Evolutionary conservation across 2,888 invertebrate genomes (phyloP).

Genomic region (Drosophila diplacantha): DNA sequence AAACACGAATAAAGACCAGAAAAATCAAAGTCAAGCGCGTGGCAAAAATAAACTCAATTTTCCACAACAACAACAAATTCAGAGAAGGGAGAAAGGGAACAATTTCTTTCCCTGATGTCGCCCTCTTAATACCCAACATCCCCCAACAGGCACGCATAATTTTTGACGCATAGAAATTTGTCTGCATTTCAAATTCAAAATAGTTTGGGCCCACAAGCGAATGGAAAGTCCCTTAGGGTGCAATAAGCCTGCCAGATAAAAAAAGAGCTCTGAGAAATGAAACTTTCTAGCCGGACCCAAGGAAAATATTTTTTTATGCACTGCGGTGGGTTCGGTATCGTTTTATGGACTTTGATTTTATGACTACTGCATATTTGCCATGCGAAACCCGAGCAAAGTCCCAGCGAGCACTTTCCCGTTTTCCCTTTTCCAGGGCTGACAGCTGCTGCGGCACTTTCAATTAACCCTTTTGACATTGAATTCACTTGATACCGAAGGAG

Average conservation of each 20-base stretch:
- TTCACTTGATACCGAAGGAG: conserved; percentile 42
- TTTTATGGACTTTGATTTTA: conserved; percentile 57
- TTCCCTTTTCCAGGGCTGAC: conserved; percentile 20
- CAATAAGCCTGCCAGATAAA: conserved; percentile 44
- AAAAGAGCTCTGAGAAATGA: conserved; percentile 21
- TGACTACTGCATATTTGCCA: conserved; percentile 37
- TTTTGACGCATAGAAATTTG: conserved; percentile 57
- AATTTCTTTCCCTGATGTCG: conserved; percentile 8
- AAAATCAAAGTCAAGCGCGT: conserved; percentile 25
- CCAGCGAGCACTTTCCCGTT: conserved; percentile 7
- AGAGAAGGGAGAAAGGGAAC: background rate
- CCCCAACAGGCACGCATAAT: conserved; percentile 51
- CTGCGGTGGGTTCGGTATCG: conserved; percentile 32
- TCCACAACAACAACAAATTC: background rate
- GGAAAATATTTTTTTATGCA: conserved; percentile 50
- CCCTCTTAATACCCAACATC: background rate
- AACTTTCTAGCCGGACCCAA: conserved; percentile 41
- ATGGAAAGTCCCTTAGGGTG: conserved; percentile 50
- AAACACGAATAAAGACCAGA: background rate
- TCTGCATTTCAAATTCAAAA: conserved; percentile 49
- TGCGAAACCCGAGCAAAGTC: conserved; percentile 5
- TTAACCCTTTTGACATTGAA: conserved; percentile 69
- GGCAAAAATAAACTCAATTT: conserved; percentile 7
- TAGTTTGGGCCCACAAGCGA: conserved; percentile 31
- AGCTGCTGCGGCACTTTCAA: conserved; percentile 40